Percentiles rank a stretch among this genome's conserved stretches.
Conservation (phyloP, 2,797 vertebrate species). For the Aplochiton taeniatus region DNA sequence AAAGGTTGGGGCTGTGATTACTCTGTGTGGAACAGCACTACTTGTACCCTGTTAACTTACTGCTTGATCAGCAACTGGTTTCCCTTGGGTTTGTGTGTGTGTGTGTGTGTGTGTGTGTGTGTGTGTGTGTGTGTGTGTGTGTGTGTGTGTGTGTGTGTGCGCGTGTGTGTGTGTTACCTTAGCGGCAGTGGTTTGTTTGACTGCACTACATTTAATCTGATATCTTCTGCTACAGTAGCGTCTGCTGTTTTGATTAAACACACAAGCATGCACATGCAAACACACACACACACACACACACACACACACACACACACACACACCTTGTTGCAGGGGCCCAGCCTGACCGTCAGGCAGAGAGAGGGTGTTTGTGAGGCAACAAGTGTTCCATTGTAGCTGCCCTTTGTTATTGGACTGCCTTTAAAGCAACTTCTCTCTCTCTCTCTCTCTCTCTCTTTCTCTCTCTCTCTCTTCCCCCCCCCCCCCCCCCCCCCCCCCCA, state of each 20-base stretch:
- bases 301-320: neutral
- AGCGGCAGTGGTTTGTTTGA: no score
- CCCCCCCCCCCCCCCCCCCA: no score
- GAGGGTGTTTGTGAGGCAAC: constrained; percentile 50
- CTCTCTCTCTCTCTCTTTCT: no score
- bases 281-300: constrained; percentile 4
- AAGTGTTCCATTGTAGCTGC: constrained; percentile 52
- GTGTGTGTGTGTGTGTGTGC: constrained; percentile 4
- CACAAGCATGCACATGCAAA: no score
- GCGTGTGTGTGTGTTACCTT: neutral
- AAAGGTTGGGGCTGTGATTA: no score
- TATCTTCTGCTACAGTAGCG: constrained; percentile 26
- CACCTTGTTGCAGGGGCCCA: no score
- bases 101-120: constrained; percentile 1
- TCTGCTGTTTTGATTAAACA: constrained; percentile 28
- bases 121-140: neutral
- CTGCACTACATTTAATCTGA: constrained; percentile 23
- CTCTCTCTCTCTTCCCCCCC: no score
- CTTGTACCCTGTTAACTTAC: constrained; percentile 14
- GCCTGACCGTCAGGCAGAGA: no score
- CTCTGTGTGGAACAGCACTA: no score
- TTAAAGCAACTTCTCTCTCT: no score
- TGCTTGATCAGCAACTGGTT: neutral
- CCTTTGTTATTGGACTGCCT: constrained; percentile 25
- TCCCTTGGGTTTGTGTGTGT: neutral